Conservation (phyloP, 2,888 invertebrate species). For the Sesia bembeciformis region DNA sequence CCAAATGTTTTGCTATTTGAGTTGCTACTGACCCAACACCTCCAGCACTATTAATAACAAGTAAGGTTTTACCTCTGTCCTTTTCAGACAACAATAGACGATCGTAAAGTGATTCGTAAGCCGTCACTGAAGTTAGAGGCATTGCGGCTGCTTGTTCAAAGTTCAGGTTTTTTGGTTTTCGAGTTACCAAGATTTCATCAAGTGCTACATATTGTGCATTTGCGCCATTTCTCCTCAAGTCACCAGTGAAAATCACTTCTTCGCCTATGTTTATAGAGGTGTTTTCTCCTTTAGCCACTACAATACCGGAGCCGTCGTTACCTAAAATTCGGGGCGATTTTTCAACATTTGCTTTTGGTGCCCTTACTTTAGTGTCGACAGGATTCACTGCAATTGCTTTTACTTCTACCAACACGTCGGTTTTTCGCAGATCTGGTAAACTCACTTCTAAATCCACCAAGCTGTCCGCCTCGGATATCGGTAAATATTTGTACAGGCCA, state of each 20-base stretch:
- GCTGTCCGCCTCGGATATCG: conserved; percentile 44
- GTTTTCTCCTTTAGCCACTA: conserved; percentile 40
- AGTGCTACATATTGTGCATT: conserved; percentile 54
- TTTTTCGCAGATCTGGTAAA: conserved; percentile 32
- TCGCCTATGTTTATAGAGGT: conserved; percentile 39
- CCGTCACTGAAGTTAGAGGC: conserved; percentile 50
- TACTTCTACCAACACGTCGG: conserved; percentile 53
- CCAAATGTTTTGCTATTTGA: conserved; percentile 47
- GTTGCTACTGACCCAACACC: conserved; percentile 58
- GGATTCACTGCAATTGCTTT: conserved; percentile 58
- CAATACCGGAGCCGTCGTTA: conserved; percentile 55
- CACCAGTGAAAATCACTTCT: conserved; percentile 54
- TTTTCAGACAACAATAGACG: conserved; percentile 44
- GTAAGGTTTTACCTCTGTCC: conserved; percentile 45
- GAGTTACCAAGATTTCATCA: conserved; percentile 41
- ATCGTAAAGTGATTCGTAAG: conserved; percentile 49
- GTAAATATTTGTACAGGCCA: conserved; percentile 56
- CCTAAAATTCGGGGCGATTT: conserved; percentile 43
- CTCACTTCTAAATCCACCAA: conserved; percentile 48
- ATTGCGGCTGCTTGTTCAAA: conserved; percentile 62
- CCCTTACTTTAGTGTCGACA: conserved; percentile 50
- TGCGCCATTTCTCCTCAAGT: conserved; percentile 41
- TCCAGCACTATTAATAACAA: conserved; percentile 58
- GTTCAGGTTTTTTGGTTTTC: conserved; percentile 45
- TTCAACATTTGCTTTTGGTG: conserved; percentile 46